Conservation (phyloP, 2,797 vertebrate species). For the Falco columbarius region DNA sequence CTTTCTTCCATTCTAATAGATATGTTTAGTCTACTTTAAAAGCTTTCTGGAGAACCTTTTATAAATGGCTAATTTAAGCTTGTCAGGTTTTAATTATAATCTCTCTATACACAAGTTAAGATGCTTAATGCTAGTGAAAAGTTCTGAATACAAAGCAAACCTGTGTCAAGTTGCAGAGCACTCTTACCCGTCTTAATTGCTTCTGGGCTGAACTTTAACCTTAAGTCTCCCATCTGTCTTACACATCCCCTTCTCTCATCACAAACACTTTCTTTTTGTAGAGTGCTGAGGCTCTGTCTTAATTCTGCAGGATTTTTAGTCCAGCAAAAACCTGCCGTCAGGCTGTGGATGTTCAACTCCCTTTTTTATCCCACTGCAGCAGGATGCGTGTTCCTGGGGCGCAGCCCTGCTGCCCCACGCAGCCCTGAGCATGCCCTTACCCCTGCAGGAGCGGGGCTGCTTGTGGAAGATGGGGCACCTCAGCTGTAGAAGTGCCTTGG, state of each 20-base stretch:
- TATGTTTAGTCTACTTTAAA: conserved; percentile 72
- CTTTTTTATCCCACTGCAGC: neutral
- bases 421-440: neutral
- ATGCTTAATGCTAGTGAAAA: conserved; percentile 72
- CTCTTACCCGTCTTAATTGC: conserved; percentile 71
- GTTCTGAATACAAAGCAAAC: conserved; percentile 75
- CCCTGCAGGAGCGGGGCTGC: neutral
- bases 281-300: conserved; percentile 21
- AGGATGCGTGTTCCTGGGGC: accelerated
- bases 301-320: conserved; percentile 4
- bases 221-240: conserved; percentile 67
- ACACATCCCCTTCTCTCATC: conserved; percentile 52
- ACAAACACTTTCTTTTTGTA: neutral
- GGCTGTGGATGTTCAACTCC: neutral
- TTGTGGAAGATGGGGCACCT: neutral
- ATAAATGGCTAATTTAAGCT: conserved; percentile 73
- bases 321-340: neutral
- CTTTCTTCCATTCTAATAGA: conserved; percentile 65
- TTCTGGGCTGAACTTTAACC: conserved; percentile 72
- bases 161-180: conserved; percentile 71
- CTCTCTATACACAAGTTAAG: conserved; percentile 70
- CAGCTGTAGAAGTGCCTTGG: neutral
- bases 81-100: conserved; percentile 78
- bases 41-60: conserved; percentile 70
- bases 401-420: neutral